phyloP scores from a whole-genome alignment of 2,113 vertebrate species.

The Isichthys henryi region DNA sequence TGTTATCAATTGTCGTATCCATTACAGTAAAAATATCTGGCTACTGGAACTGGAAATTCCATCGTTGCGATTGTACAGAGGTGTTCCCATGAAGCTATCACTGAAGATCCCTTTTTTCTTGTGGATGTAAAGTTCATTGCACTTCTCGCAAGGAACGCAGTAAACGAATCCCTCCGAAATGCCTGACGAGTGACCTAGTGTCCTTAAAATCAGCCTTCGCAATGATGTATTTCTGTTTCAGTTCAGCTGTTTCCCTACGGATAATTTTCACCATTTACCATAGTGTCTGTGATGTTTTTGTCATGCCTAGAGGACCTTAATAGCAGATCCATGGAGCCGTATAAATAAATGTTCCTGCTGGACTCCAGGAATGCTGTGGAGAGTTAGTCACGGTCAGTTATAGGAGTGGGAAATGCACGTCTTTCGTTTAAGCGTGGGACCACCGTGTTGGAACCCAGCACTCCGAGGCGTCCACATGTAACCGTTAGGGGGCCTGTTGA shows the following conservation, averaged over 20 bases:
- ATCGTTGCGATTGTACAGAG: not conserved
- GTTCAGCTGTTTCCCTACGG: not conserved
- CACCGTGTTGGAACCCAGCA: slow-evolving; percentile 53
- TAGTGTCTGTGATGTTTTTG: slow-evolving; percentile 5
- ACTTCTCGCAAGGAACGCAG: not conserved
- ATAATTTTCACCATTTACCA: not conserved
- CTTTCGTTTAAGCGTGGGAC: slow-evolving; percentile 70
- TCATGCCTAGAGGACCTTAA: not conserved
- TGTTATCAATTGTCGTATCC: not conserved
- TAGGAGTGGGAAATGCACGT: slow-evolving; percentile 40
- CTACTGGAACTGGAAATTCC: not conserved
- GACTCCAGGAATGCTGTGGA: slow-evolving; percentile 37
- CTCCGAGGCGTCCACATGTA: slow-evolving; percentile 21
- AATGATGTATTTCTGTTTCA: not conserved
- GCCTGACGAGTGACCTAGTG: not conserved
- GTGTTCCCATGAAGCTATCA: not conserved
- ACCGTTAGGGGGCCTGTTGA: slow-evolving; percentile 40
- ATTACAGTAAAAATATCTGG: not conserved
- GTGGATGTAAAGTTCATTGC: not conserved
- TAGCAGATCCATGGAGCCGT: not conserved
- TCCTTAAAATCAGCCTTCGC: not conserved
- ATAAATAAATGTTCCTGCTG: not conserved
- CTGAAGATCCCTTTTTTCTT: not conserved
- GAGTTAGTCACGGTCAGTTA: slow-evolving; percentile 53
- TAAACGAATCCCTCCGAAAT: not conserved